Evolutionary conservation across 1,140 invertebrate genomes (phyloP).

Genomic region (Grapholita molesta): DNA sequence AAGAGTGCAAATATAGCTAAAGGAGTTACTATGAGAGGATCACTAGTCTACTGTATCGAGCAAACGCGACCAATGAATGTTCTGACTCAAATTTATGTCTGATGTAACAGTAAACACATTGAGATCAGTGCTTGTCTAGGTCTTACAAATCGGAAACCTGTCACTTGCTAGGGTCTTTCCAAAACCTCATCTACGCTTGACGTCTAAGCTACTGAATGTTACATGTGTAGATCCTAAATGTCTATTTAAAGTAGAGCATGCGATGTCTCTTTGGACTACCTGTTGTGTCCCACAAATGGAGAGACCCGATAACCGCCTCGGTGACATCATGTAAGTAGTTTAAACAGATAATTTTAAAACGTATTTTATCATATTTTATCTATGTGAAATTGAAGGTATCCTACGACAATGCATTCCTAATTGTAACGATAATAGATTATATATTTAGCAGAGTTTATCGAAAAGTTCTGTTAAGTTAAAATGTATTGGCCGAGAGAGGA

Average conservation of each 20-base stretch:
- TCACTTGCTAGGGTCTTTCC: neutral
- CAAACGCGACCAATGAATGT: too few relatives aligned
- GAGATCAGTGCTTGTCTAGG: too few relatives aligned
- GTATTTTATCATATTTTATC: neutral
- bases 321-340: neutral
- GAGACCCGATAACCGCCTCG: neutral
- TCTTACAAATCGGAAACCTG: neutral
- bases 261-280: neutral
- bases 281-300: neutral
- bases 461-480: neutral
- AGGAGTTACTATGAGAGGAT: too few relatives aligned
- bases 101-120: too few relatives aligned
- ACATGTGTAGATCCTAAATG: conserved; percentile 7
- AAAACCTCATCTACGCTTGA: neutral
- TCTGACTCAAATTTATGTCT: too few relatives aligned
- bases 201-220: conserved; percentile 3
- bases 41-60: too few relatives aligned
- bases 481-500: neutral
- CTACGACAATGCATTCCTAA: conserved; percentile 2
- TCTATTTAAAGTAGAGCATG: neutral
- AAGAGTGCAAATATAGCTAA: too few relatives aligned
- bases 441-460: conserved; percentile 6
- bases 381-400: conserved; percentile 1
- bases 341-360: neutral
- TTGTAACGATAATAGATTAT: neutral